These are phyloP conservation scores for Rhipidura dahli DNA, from an alignment of 2,113 vertebrate species.

Conservation along the genomic window DNA sequence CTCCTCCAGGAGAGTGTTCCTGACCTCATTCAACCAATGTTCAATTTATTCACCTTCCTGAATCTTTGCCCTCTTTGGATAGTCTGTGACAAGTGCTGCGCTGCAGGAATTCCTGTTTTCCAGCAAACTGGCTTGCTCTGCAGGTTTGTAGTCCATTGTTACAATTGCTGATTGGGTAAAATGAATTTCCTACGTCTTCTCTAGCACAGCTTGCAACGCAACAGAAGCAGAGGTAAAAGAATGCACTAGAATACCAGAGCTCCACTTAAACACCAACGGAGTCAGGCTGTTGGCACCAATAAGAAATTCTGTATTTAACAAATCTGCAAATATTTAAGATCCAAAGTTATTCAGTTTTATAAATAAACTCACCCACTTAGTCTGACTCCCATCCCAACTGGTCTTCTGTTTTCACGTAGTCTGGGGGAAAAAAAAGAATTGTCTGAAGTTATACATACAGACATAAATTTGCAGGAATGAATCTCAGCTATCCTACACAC, in stretches of 20 bases:
- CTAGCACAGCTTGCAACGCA: constrained; percentile 67
- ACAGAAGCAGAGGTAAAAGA: constrained; percentile 69
- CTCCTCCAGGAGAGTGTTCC: constrained; percentile 53
- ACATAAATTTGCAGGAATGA: neutral
- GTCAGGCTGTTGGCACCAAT: constrained; percentile 69
- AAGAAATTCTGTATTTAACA: constrained; percentile 67
- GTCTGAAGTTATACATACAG: neutral
- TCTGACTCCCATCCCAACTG: constrained; percentile 29
- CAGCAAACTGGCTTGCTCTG: constrained; percentile 66
- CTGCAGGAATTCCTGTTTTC: constrained; percentile 68
- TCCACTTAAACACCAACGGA: constrained; percentile 68
- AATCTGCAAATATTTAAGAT: constrained; percentile 41
- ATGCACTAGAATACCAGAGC: constrained; percentile 69
- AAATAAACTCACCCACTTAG: constrained; percentile 57
- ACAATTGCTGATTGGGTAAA: constrained; percentile 67
- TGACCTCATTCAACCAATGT: constrained; percentile 59
- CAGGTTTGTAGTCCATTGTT: constrained; percentile 68
- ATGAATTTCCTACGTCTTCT: constrained; percentile 67
- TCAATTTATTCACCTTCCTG: constrained; percentile 68
- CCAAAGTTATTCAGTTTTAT: constrained; percentile 49
- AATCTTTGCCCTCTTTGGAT: constrained; percentile 69
- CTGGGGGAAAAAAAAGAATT: neutral
- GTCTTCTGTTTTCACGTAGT: constrained; percentile 40
- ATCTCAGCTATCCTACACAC: neutral
- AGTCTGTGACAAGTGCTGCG: constrained; percentile 66